Evolutionary conservation across 2,888 invertebrate species (phyloP), one percentile per base, ranked within the genome.

Genomic region (Ornithoptera priamus): DNA sequence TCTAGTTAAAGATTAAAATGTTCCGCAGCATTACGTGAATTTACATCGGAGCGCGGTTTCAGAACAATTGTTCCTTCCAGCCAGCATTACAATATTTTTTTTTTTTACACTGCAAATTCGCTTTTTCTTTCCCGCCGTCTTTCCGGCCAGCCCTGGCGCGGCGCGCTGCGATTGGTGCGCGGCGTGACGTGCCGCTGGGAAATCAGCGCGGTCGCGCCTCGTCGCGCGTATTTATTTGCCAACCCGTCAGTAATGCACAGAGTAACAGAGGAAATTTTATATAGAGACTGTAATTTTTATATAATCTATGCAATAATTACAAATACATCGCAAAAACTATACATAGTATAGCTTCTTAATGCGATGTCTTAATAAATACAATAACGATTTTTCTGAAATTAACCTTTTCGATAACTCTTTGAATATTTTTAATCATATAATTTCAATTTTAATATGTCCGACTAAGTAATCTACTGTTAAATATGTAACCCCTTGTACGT

Each of bases 111-210:
- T 60, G 65, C 57, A 59, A 62, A 66, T 62, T 66, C 39, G 8
- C 62, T 66, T 70, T 66, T 66, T 36, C 58, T 66, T 68, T 69
- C 59, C 58, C 62, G 62, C 58, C 63, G 62, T 67, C 67, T 67
- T 64, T 46, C 67, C 61, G 20, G 65, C 65, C 73, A 75, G 61
- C 71, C 72, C 74, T 74, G 68, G 69, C 68, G 56, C 63, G 39
- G 60, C 56, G 70, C 63, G 79, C 72, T 75, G 78, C 86, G 87
- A 88, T 87, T 87, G 88, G 85, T 74, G 79, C 72, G 61, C 68
- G 62, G 24, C 79, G 80, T 80, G 81, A 79, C 81, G 80, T 81
- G 83, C 88, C 88, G 80, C 77, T 82, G 89, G 88, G 89, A 89
- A 89, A 89, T 89, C 89, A 89, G 76, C 77, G 68, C 80, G 79